Evolutionary conservation across 2,888 invertebrate genomes (phyloP).

Genomic region (Scelioninae gen. 1): DNA sequence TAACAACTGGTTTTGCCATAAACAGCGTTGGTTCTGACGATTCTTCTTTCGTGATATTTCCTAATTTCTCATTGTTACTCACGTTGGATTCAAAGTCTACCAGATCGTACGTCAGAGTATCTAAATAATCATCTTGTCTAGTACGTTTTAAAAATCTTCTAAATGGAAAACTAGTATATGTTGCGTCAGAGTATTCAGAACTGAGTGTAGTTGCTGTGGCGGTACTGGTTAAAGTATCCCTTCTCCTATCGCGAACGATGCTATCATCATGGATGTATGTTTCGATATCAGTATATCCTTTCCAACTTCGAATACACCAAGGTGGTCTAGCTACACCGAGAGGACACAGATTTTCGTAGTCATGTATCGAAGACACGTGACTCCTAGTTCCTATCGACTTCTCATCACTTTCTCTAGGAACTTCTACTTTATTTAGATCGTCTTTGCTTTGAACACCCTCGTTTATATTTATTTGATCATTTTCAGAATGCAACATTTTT

Average conservation of each 20-base stretch:
- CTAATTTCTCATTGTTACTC: constrained; percentile 59
- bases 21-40: constrained; percentile 81
- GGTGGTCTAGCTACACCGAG: constrained; percentile 88
- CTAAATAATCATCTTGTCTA: constrained; percentile 85
- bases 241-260: constrained; percentile 86
- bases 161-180: constrained; percentile 74
- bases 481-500: constrained; percentile 36
- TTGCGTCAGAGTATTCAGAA: constrained; percentile 84
- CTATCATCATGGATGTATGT: constrained; percentile 88
- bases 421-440: constrained; percentile 30
- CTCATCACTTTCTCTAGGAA: constrained; percentile 49
- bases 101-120: constrained; percentile 85
- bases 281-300: constrained; percentile 88
- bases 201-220: constrained; percentile 86
- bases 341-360: constrained; percentile 88
- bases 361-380: constrained; percentile 87
- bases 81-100: constrained; percentile 81
- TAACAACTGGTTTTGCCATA: constrained; percentile 86
- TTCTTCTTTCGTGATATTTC: constrained; percentile 70
- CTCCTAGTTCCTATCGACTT: constrained; percentile 79
- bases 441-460: constrained; percentile 64
- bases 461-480: constrained; percentile 11
- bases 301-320: constrained; percentile 88
- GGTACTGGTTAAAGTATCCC: constrained; percentile 84
- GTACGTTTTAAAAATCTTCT: constrained; percentile 72